A percentile compares a stretch with the other conserved stretches of the same genome.
These are phyloP conservation scores for Nannoperca australis DNA, from an alignment of 2,797 vertebrate genomes.

Conservation along the genomic window DNA sequence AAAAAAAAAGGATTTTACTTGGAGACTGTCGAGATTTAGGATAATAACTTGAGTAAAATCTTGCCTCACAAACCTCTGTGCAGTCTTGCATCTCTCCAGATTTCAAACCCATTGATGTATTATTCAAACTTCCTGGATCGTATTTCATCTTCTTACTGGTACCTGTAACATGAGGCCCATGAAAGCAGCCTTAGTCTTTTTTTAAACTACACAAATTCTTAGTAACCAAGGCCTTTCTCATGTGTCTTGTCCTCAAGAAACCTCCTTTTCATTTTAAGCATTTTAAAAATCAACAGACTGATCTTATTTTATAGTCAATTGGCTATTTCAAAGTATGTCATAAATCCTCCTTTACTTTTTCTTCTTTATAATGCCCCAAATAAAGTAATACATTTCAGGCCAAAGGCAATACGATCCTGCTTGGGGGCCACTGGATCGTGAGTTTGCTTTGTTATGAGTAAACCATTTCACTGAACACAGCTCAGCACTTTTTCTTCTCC, in stretches of 20 bases:
- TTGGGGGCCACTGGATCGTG: conserved; percentile 26
- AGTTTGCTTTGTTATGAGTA: conserved; percentile 43
- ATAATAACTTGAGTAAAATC: too few species aligned
- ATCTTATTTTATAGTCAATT: neutral
- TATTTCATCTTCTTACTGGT: neutral
- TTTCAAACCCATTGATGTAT: neutral
- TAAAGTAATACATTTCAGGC: neutral
- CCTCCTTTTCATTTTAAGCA: neutral
- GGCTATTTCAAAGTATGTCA: neutral
- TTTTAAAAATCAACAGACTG: neutral
- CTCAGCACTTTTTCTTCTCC: conserved; percentile 27
- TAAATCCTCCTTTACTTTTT: neutral
- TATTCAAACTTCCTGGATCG: too few species aligned
- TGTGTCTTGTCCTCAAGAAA: neutral
- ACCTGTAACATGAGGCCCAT: neutral
- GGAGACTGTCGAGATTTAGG: too few species aligned
- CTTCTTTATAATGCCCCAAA: neutral
- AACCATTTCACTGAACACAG: conserved; percentile 52
- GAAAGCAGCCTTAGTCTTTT: neutral
- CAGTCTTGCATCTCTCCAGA: too few species aligned
- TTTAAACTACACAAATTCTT: neutral
- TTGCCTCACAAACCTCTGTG: too few species aligned
- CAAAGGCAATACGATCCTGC: neutral
- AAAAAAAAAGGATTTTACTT: neutral
- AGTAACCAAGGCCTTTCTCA: neutral